A percentile compares a stretch with the other conserved stretches of the same genome.
Evolutionary conservation across 2,888 invertebrate genomes (phyloP).

Genomic region (Uropetala carovei): DNA sequence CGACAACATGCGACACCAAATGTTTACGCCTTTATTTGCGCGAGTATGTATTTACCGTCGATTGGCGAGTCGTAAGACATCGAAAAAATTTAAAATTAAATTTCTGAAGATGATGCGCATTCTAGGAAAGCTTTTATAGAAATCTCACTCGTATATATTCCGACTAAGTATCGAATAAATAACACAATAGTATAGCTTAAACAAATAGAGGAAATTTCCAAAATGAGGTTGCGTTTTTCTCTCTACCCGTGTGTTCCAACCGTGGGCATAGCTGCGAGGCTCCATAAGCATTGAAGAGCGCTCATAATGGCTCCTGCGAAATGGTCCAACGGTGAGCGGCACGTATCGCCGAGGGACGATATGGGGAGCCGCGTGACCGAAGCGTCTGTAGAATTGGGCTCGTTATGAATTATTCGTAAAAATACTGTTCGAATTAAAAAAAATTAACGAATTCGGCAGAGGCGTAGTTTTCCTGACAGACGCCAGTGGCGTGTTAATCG

Average conservation of each 20-base stretch:
- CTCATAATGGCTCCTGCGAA: not conserved
- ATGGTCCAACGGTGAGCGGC: slow-evolving; percentile 3
- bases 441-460: slow-evolving; percentile 20
- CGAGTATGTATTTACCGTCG: too few relatives aligned
- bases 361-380: slow-evolving; percentile 9
- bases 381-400: not conserved
- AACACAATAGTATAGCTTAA: too few relatives aligned
- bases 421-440: not conserved
- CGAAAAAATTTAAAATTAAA: too few relatives aligned
- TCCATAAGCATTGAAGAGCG: not conserved
- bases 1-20: too few relatives aligned
- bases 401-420: not conserved
- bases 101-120: too few relatives aligned
- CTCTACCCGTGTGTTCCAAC: not conserved
- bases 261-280: slow-evolving; percentile 11
- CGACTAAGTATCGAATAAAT: too few relatives aligned
- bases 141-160: too few relatives aligned
- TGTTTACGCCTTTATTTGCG: too few relatives aligned
- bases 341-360: slow-evolving; percentile 25
- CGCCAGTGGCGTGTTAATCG: not conserved
- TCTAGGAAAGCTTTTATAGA: too few relatives aligned
- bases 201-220: too few relatives aligned
- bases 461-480: not conserved
- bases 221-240: not conserved
- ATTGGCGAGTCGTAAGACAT: too few relatives aligned